A percentile compares a stretch with the other conserved stretches of the same genome.
Conservation (phyloP, 2,113 vertebrate genomes). For the Larimichthys polyactis region DNA sequence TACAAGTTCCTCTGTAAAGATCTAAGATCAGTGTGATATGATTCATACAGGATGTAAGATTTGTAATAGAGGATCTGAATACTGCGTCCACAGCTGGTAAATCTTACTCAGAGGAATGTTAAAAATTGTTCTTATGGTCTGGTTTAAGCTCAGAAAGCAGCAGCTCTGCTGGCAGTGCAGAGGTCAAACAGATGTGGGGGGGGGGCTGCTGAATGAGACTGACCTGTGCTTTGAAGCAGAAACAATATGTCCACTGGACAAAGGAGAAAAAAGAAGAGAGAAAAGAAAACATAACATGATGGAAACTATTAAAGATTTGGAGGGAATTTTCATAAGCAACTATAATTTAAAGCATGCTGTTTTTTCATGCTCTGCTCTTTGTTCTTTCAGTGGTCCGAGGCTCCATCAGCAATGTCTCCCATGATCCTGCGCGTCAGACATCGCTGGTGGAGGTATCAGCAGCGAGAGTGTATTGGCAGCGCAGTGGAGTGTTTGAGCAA, state of each 20-base stretch:
- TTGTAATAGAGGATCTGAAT: too few species aligned
- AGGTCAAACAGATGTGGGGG: slow-evolving; percentile 70
- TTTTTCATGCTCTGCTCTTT: neutral
- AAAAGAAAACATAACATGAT: neutral
- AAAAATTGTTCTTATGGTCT: neutral
- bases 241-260: neutral
- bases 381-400: slow-evolving; percentile 85
- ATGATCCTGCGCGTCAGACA: slow-evolving; percentile 74
- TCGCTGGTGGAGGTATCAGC: slow-evolving; percentile 79
- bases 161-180: neutral
- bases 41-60: neutral
- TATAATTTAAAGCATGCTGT: neutral
- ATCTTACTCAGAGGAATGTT: too few species aligned
- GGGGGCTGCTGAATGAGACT: neutral
- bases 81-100: too few species aligned
- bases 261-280: neutral
- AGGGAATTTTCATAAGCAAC: neutral
- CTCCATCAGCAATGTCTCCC: slow-evolving; percentile 82
- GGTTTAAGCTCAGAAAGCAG: slow-evolving; percentile 31
- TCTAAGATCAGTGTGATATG: neutral
- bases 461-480: slow-evolving; percentile 84
- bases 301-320: slow-evolving; percentile 40
- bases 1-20: neutral
- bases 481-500: slow-evolving; percentile 80
- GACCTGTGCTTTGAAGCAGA: neutral